Evolutionary conservation across 2,113 vertebrate genomes (phyloP).

Genomic region (Piliocolobus tephrosceles): DNA sequence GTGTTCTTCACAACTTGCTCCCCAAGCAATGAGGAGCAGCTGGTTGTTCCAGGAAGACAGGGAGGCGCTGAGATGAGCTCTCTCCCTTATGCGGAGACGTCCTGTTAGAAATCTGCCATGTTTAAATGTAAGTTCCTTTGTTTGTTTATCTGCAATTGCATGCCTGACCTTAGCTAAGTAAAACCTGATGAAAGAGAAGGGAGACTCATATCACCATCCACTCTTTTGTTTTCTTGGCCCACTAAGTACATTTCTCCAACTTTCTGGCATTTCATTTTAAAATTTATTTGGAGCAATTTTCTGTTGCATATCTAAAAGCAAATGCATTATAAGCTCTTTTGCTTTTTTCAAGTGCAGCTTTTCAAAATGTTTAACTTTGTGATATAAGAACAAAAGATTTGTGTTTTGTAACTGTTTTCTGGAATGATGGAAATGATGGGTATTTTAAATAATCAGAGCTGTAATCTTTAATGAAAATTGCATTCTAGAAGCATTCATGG

Average conservation of each 20-base stretch:
- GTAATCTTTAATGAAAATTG: slow-evolving; percentile 35
- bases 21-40: slow-evolving; percentile 66
- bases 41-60: slow-evolving; percentile 58
- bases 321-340: neutral
- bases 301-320: slow-evolving; percentile 54
- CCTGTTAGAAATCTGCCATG: slow-evolving; percentile 60
- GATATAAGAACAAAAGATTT: neutral
- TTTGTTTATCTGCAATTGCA: slow-evolving; percentile 73
- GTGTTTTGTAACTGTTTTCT: neutral
- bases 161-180: slow-evolving; percentile 73
- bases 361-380: slow-evolving; percentile 41
- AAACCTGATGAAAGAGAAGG: slow-evolving; percentile 72
- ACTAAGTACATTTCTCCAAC: slow-evolving; percentile 59
- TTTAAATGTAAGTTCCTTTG: slow-evolving; percentile 65
- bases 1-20: slow-evolving; percentile 57
- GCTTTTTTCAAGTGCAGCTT: slow-evolving; percentile 41
- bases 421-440: neutral
- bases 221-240: slow-evolving; percentile 70
- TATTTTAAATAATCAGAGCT: slow-evolving; percentile 4
- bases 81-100: slow-evolving; percentile 18
- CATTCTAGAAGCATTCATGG: neutral
- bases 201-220: slow-evolving; percentile 56
- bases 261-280: slow-evolving; percentile 70
- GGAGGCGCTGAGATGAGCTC: neutral
- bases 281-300: slow-evolving; percentile 61